phyloP scores from a whole-genome alignment of 2,888 invertebrate genomes.

The Cryptophagus acutangulus region DNA sequence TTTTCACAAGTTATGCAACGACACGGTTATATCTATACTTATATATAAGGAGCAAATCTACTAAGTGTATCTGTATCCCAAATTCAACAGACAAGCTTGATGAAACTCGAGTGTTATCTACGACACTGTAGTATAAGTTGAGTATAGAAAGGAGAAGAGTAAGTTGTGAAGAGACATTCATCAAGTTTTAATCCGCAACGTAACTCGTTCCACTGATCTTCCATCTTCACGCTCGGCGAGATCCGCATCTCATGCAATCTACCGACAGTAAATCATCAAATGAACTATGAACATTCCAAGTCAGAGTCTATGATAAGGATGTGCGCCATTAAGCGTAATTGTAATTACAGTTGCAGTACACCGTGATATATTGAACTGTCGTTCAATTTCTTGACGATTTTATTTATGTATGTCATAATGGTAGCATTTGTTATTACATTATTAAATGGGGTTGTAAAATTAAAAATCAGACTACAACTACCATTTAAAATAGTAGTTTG shows the following conservation, averaged over 20 bases:
- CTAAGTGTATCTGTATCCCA: slow-evolving; percentile 14
- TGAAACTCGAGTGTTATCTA: slow-evolving; percentile 20
- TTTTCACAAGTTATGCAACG: slow-evolving; percentile 18
- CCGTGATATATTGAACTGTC: neutral
- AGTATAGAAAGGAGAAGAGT: slow-evolving; percentile 7
- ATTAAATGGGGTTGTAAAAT: too few relatives aligned
- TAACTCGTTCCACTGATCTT: slow-evolving; percentile 21
- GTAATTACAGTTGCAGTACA: slow-evolving; percentile 14
- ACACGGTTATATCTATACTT: slow-evolving; percentile 12
- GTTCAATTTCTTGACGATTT: neutral
- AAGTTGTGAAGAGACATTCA: slow-evolving; percentile 25
- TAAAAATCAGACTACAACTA: too few relatives aligned
- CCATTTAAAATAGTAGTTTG: too few relatives aligned
- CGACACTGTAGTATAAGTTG: slow-evolving; percentile 5
- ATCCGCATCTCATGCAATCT: slow-evolving; percentile 22
- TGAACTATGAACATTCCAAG: slow-evolving; percentile 20
- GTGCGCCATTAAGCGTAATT: slow-evolving; percentile 19
- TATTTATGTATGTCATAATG: too few relatives aligned
- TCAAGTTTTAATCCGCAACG: slow-evolving; percentile 25
- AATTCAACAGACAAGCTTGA: slow-evolving; percentile 11
- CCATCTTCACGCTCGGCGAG: slow-evolving; percentile 21
- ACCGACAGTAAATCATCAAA: slow-evolving; percentile 22
- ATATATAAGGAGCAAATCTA: slow-evolving; percentile 15
- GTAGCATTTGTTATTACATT: too few relatives aligned
- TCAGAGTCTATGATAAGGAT: slow-evolving; percentile 16